Evolutionary conservation across 2,888 invertebrate species (phyloP).

Genomic region (Leucophenga maculata): DNA sequence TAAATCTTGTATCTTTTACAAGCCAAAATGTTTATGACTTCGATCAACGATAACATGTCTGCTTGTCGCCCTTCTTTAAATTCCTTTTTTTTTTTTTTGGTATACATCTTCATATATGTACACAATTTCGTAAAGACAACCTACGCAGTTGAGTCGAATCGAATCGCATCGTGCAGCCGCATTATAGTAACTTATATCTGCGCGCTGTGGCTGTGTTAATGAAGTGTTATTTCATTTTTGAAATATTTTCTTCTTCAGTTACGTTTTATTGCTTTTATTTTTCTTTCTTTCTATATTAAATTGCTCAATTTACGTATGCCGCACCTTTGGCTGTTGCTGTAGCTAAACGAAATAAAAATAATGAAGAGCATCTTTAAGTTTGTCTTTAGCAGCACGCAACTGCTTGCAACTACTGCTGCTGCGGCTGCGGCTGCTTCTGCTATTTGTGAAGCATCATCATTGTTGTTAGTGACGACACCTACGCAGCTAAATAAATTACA

Average conservation of each 20-base stretch:
- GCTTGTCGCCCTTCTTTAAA: too few relatives aligned
- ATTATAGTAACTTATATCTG: not conserved
- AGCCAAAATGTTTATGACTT: too few relatives aligned
- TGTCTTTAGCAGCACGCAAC: slow-evolving; percentile 4
- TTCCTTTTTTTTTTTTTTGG: too few relatives aligned
- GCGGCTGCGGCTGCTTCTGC: too few relatives aligned
- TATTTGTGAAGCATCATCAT: not conserved
- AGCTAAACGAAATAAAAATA: not conserved
- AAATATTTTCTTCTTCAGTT: slow-evolving; percentile 26
- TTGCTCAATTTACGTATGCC: slow-evolving; percentile 58
- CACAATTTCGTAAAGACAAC: too few relatives aligned
- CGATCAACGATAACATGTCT: too few relatives aligned
- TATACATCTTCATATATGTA: too few relatives aligned
- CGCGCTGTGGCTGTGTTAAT: slow-evolving; percentile 43
- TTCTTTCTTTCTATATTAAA: slow-evolving; percentile 44
- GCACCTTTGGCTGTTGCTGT: slow-evolving; percentile 44
- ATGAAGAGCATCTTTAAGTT: not conserved
- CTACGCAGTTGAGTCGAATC: too few relatives aligned
- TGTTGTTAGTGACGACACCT: slow-evolving; percentile 3
- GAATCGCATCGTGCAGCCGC: too few relatives aligned
- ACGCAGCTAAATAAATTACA: slow-evolving; percentile 19
- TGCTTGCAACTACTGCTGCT: not conserved
- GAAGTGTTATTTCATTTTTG: slow-evolving; percentile 59
- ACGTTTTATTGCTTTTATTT: slow-evolving; percentile 36
- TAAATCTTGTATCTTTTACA: too few relatives aligned